These are phyloP conservation scores for Sinotaia quadrata DNA, from an alignment of 2,888 invertebrate genomes.

Conservation along the genomic window DNA sequence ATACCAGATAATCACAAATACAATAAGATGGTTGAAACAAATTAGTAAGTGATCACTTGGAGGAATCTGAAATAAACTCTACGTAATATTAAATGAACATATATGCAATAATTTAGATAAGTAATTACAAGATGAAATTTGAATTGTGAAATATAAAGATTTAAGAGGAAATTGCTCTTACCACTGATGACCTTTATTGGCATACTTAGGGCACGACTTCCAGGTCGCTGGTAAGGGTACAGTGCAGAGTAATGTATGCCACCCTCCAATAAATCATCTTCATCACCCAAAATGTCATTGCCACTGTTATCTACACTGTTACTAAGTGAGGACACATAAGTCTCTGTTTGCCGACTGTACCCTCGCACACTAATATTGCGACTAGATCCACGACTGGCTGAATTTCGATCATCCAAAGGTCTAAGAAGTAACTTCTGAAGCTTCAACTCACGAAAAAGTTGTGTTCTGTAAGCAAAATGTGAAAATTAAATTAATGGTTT, in stretches of 20 bases:
- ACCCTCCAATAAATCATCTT: constrained; percentile 60
- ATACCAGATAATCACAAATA: too few species aligned
- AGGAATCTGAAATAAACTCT: too few species aligned
- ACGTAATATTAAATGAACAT: too few species aligned
- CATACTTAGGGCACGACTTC: constrained; percentile 68
- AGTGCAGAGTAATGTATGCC: constrained; percentile 57
- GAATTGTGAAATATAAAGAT: too few species aligned
- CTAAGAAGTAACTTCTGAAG: constrained; percentile 69
- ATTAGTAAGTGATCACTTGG: too few species aligned
- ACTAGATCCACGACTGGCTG: constrained; percentile 62
- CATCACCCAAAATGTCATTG: constrained; percentile 52
- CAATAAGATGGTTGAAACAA: too few species aligned
- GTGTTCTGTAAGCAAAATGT: constrained; percentile 53
- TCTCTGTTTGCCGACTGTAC: constrained; percentile 67
- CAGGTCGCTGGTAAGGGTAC: constrained; percentile 67
- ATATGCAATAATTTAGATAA: too few species aligned
- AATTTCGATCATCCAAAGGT: constrained; percentile 66
- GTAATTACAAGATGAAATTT: too few species aligned
- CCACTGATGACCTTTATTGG: constrained; percentile 56
- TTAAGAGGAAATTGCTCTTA: too few species aligned
- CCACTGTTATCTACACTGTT: constrained; percentile 68
- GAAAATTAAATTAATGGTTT: not conserved
- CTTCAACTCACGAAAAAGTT: constrained; percentile 70
- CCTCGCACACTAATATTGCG: constrained; percentile 66
- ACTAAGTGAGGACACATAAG: constrained; percentile 48